Percentiles rank a stretch among this genome's conserved stretches.
Evolutionary conservation across 2,113 vertebrate genomes (phyloP).

Genomic region (Nanger granti): DNA sequence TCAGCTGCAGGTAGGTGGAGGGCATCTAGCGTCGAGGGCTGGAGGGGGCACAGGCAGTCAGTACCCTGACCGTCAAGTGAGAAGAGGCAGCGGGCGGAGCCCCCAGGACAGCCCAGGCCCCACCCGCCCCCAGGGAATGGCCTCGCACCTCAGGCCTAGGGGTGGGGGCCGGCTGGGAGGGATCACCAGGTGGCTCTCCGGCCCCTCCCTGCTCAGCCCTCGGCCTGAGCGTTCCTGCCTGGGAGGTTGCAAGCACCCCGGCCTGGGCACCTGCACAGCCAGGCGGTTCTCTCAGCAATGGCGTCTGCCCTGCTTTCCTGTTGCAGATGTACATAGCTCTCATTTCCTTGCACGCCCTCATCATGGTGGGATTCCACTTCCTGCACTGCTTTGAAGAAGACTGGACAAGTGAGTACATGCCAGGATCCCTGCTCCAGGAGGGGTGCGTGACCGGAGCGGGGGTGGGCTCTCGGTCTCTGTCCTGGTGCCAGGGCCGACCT

Average conservation of each 20-base stretch:
- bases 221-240: neutral
- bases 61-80: neutral
- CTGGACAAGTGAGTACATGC: no score
- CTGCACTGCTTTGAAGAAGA: no score
- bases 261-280: no score
- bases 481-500: neutral
- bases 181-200: neutral
- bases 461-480: neutral
- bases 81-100: neutral
- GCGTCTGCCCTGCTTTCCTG: no score
- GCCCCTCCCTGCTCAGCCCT: neutral
- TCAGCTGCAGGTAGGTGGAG: neutral
- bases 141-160: neutral
- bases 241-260: neutral
- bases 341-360: no score
- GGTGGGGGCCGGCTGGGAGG: fast-evolving
- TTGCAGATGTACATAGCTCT: no score
- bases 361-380: no score
- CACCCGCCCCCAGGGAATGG: neutral
- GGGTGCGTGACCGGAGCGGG: no score
- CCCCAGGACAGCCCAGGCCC: neutral
- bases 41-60: neutral
- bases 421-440: no score
- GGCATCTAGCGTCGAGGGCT: fast-evolving
- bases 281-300: no score